Evolutionary conservation across 2,113 vertebrate species (phyloP), one percentile per base, ranked within the genome.

Genomic region (Thinocorus orbignyianus): DNA sequence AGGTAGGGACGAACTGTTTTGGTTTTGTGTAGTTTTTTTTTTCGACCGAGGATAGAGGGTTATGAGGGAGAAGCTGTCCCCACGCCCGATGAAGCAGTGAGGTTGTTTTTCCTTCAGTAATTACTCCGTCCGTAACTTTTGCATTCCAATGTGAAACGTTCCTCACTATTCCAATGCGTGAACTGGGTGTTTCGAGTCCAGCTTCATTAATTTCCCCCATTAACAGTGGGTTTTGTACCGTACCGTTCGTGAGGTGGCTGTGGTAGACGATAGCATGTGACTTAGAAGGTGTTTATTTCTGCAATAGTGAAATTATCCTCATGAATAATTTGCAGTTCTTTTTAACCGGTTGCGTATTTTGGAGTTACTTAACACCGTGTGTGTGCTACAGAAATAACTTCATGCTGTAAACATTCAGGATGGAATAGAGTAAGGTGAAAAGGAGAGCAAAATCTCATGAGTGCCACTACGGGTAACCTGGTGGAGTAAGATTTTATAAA

Each of bases 51-150:
- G 14, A 0, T 0, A 2, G 22, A 20, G 72, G 3, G 4, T n/a
- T 3, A 18, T 3, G 72, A 13, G 17, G 48, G 30, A 41, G 48
- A 71, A 78, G 7, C 24, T 1, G 3, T 54, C 42, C 46, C 10
- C 4, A 0, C 7, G 1, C 11, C 17, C 11, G 31, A 2, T 15
- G 35, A 2, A 58, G 10, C 33, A 3, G 3, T 37, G 19, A 4
- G 14, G 31, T 39, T 14, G 11, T 8, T 66, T 39, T 35, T 6
- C 16, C 24, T 60, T 35, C 44, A 22, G 2, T 35, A 22, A 28
- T 49, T 17, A 3, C 31, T 23, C 0, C 4, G 2, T 65, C 26
- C 19, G 12, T 46, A 66, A 81, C 72, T 81, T 44, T 18, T 66
- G 15, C 17, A 7, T 37, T 51, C 54, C n/a, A 23, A 33, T 13